Evolutionary conservation across 2,113 vertebrate species (phyloP), one percentile per base, ranked within the genome.

Genomic region (Circaetus gallicus): DNA sequence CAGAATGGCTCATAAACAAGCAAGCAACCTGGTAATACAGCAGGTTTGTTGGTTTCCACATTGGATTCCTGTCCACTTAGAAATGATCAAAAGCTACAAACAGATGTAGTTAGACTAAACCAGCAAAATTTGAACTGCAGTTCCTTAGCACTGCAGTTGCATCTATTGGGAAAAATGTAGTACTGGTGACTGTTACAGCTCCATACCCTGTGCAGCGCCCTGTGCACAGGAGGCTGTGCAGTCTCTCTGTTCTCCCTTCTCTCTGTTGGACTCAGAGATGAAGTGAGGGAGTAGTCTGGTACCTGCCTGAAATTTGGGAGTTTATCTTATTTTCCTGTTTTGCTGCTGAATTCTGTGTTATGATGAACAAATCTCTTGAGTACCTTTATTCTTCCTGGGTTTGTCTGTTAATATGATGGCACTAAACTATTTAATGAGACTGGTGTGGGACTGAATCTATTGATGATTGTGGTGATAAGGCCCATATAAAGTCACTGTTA

Each of bases 151-250:
- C 32, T 50, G 32, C 40, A 18, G 47, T 50, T 71, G 26, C 19
- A 59, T 83, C 29, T 63, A 0, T 25, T 83, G 45, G 67, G 50
- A 20, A 59, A 5, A 9, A 5, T 0, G 2, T n/a, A 47, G 78
- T 21, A 24, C 11, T 3, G 3, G 67, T 22, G 52, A 31, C 16
- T 1, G 7, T 34, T 45, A 21, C 5, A 34, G 47, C 61, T 55
- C 16, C 0, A 0, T 42, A 50, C 11, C n/a, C n/a, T 16, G 1
- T 3, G 56, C 52, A 53, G 0, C 26, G 32, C 13, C n/a, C n/a
- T 13, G 1, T 3, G 62, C 28, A 53, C 52, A 53, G 52, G 12
- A 72, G 16, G 10, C 6, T 36, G 10, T 56, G n/a, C 28, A 15
- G 0, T 16, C 42, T 59, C 38, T 59, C 43, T 49, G 43, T 14